Evolutionary conservation across 2,113 vertebrate species (phyloP), one percentile per base, ranked within the genome.

Genomic region (Daboia siamensis): DNA sequence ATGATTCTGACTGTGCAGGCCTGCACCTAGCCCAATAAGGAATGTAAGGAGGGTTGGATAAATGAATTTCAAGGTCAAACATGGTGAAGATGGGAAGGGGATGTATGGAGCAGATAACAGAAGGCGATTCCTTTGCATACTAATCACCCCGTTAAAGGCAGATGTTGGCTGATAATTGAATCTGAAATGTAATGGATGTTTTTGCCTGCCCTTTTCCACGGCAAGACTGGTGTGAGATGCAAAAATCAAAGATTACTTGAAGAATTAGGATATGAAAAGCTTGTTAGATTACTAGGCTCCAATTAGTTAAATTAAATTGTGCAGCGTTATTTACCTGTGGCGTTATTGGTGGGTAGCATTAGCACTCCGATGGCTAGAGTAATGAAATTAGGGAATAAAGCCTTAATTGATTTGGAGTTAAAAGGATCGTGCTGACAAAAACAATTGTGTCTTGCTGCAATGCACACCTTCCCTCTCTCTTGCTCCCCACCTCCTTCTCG

Each of bases 361-460:
- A 98, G 98, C 97, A 97, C 95, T 97, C 96, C 97, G 12, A 96
- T 97, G 98, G 92, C 54, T 92, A 96, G 96, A 97, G 96, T 99
- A 99, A 99, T 99, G 98, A 98, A 99, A 99, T 99, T 98, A 98
- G 98, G 98, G 98, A 98, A 98, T 99, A 98, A 98, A 97, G 96
- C 96, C 98, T 98, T 99, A 99, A 99, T 99, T 99, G 99, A 99
- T 99, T 99, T 99, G 98, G 98, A 98, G 98, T 99, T 99, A 99
- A 99, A 99, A 98, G 98, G 98, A 99, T 99, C 98, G 98, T 96
- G 98, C 98, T 98, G 98, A 98, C 98, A 99, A 99, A 99, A 98
- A 98, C 94, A 97, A 99, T 99, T 98, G 98, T 98, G 98, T 98
- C 98, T 98, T 97, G 97, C 97, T 97, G 98, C 98, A 98, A 98